Base-by-base conservation (phyloP, 2,888 invertebrate species). In the Leptopilina drosophilae region DNA sequence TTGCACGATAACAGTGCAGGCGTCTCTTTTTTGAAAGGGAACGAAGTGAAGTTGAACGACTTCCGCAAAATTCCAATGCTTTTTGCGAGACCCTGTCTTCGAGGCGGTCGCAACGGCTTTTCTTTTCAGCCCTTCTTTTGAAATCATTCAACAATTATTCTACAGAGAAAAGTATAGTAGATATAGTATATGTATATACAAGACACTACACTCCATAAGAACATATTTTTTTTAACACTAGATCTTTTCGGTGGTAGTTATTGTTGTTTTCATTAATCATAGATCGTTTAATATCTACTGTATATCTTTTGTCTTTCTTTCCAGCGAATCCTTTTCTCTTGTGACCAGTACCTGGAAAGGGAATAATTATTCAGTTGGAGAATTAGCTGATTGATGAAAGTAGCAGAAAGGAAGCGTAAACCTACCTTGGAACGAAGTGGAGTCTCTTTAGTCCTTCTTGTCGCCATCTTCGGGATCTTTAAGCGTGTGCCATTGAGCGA, bases 401-500 rank as follows among this genome's bases (percentile, higher is more conserved):
- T 1, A 33, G 33, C 3, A 42, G 42, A 42, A 42, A 42, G 6
- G 7, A 11, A 11, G 15, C 73, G 77, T 77, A 79, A 0, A 1
- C 0, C 20, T 76, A 76, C 73, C 73, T 76, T 64, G 49, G 4
- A 64, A 59, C 56, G 42, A 62, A 75, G 11, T 56, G 26, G 20
- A 67, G 15, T 62, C 73, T 66, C n/a, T 81, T 93, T 96, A 96
- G 93, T 96, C 96, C 92, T 95, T 95, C 94, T 96, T 97, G 92
- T 96, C 96, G 91, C 95, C 96, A 92, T 99, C 98, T 92, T 99
- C 97, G 87, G 99, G 97, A 93, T 99, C 99, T 93, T 98, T 98
- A 87, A 99, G 96, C 85, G 99, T 99, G 92, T 99, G 99, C 99
- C 99, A 99, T 93, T 99, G 99, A 88, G 99, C 99, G 89, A 99